phyloP scores from a whole-genome alignment of 1,140 invertebrate genomes.

The Drosophila arawakana region DNA sequence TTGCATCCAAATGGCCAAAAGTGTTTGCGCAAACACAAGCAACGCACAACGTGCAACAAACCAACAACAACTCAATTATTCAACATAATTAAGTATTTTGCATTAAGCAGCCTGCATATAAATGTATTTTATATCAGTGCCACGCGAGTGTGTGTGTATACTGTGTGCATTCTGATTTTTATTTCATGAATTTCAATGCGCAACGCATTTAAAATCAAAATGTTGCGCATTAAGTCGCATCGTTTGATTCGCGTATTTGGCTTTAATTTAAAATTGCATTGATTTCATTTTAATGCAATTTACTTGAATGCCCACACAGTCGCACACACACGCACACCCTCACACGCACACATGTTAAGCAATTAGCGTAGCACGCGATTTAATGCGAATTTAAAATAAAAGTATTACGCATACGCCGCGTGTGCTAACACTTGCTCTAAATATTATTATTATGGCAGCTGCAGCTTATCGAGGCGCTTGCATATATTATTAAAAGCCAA shows the following conservation, averaged over 20 bases:
- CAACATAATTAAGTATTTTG: conserved; percentile 82
- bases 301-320: conserved; percentile 52
- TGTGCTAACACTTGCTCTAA: conserved; percentile 10
- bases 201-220: conserved; percentile 79
- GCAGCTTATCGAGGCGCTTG: neutral
- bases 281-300: conserved; percentile 80
- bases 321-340: neutral
- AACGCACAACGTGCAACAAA: conserved; percentile 24
- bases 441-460: neutral
- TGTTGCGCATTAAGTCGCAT: conserved; percentile 75
- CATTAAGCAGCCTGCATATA: conserved; percentile 71
- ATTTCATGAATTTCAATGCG: conserved; percentile 74
- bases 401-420: conserved; percentile 58
- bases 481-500: neutral
- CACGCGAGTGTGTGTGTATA: neutral
- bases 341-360: conserved; percentile 19
- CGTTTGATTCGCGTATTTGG: conserved; percentile 73
- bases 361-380: conserved; percentile 56
- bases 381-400: conserved; percentile 64
- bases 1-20: conserved; percentile 54
- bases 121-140: conserved; percentile 32
- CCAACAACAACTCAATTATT: conserved; percentile 79
- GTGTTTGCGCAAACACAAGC: conserved; percentile 68
- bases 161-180: conserved; percentile 61
- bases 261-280: conserved; percentile 79